phyloP scores from a whole-genome alignment of 2,888 invertebrate genomes.

The Pristionchus entomophagus region DNA sequence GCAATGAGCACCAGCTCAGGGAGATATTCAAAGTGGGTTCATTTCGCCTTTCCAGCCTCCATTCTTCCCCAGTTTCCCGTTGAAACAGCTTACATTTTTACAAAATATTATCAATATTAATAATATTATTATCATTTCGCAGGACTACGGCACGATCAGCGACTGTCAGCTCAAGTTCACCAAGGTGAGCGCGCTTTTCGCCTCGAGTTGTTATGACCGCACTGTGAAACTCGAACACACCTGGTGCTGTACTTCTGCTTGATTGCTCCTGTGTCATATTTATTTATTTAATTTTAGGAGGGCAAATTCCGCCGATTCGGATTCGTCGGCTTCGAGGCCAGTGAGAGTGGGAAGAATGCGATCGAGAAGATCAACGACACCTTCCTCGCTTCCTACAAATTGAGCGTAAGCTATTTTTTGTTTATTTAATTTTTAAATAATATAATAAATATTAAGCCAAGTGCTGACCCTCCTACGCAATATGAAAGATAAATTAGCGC shows the following conservation, averaged over 20 bases:
- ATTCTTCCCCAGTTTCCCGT: background rate
- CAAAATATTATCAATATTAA: background rate
- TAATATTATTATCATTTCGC: too few relatives aligned
- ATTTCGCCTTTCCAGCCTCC: background rate
- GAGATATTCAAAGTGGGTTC: conserved; percentile 52
- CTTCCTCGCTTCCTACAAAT: conserved; percentile 87
- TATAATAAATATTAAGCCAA: too few relatives aligned
- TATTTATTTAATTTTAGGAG: too few relatives aligned
- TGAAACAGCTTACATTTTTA: background rate
- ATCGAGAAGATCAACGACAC: conserved; percentile 87
- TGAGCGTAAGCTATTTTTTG: conserved; percentile 80
- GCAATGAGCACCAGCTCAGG: conserved; percentile 66
- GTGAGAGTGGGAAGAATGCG: conserved; percentile 86
- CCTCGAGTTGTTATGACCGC: background rate
- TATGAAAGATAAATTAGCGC: too few relatives aligned
- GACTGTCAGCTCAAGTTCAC: conserved; percentile 95
- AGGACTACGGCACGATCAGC: conserved; percentile 81
- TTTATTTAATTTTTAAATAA: background rate
- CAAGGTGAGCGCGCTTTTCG: conserved; percentile 83
- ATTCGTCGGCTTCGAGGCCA: conserved; percentile 90
- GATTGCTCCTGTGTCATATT: too few relatives aligned
- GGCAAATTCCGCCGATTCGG: conserved; percentile 94
- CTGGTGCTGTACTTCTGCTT: too few relatives aligned
- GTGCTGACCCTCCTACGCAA: too few relatives aligned
- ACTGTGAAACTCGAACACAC: too few relatives aligned